A percentile compares a stretch with the other conserved stretches of the same genome.
phyloP scores from a whole-genome alignment of 2,888 invertebrate species.

The Sthenelais limicola region DNA sequence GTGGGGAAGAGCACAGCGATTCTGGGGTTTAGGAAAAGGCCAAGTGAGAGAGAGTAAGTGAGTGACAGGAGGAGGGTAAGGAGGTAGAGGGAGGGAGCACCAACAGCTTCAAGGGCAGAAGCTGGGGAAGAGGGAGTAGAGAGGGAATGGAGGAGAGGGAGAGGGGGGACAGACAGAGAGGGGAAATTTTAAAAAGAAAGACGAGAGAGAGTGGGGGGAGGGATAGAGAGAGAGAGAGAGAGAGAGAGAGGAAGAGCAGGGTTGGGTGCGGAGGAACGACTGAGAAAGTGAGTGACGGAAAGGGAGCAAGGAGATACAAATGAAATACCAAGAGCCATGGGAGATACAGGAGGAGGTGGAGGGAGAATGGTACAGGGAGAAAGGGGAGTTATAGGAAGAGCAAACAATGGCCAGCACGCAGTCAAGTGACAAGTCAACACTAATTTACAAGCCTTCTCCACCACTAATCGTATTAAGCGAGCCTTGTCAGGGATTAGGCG shows the following conservation, averaged over 20 bases:
- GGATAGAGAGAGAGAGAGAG: neutral
- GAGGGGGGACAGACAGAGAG: neutral
- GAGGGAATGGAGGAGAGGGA: neutral
- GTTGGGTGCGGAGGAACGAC: too few species aligned
- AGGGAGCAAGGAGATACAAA: too few species aligned
- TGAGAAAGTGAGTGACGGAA: too few species aligned
- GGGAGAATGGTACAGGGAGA: neutral
- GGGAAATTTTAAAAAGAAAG: too few species aligned
- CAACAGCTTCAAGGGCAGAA: too few species aligned
- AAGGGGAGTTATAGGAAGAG: neutral
- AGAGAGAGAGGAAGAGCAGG: neutral
- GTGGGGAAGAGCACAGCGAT: neutral
- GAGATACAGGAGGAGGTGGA: neutral
- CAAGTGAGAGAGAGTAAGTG: too few species aligned
- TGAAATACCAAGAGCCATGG: too few species aligned
- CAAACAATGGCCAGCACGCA: slow-evolving; percentile 5
- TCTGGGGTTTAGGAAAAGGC: neutral
- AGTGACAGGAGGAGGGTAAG: too few species aligned
- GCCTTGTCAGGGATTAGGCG: slow-evolving; percentile 25
- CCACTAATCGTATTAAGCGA: slow-evolving; percentile 29
- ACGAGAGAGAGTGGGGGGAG: neutral
- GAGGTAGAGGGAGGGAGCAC: too few species aligned
- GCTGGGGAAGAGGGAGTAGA: neutral
- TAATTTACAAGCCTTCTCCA: slow-evolving; percentile 16
- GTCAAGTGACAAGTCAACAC: slow-evolving; percentile 33